Conservation (phyloP, 2,113 vertebrate species). For the Hoplias malabaricus region DNA sequence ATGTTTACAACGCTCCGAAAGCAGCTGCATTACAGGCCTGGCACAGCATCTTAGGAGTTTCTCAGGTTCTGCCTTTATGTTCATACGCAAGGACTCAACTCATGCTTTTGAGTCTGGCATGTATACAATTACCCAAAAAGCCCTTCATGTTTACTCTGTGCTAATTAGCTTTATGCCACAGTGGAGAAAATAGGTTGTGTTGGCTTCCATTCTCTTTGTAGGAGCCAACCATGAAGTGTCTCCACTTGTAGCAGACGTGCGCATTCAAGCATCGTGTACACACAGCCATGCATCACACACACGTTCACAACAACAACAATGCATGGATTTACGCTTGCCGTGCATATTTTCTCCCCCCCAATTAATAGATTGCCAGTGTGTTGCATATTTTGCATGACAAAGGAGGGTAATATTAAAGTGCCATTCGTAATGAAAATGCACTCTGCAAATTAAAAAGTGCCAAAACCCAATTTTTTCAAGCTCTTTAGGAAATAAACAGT, state of each 20-base stretch:
- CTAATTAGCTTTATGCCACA: slow-evolving; percentile 75
- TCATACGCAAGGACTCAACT: slow-evolving; percentile 18
- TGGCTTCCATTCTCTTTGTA: slow-evolving; percentile 70
- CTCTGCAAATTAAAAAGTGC: slow-evolving; percentile 99
- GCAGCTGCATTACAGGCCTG: not conserved
- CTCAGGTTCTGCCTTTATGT: not conserved
- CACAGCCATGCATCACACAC: slow-evolving; percentile 76
- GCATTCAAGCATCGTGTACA: slow-evolving; percentile 63
- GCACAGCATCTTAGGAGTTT: not conserved
- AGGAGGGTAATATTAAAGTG: slow-evolving; percentile 98
- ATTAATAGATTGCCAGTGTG: slow-evolving; percentile 99
- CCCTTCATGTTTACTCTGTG: slow-evolving; percentile 76
- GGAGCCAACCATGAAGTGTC: slow-evolving; percentile 70
- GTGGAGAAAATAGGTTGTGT: slow-evolving; percentile 76
- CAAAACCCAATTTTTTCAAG: slow-evolving; percentile 94
- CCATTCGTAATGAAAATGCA: slow-evolving; percentile 99
- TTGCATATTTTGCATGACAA: slow-evolving; percentile 99
- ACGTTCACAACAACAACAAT: slow-evolving; percentile 4
- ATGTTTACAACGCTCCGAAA: slow-evolving; percentile 23
- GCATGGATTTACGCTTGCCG: slow-evolving; percentile 87
- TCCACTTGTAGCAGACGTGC: slow-evolving; percentile 80
- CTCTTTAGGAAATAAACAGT: slow-evolving; percentile 99
- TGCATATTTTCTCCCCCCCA: slow-evolving; percentile 90
- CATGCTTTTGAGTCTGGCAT: slow-evolving; percentile 42
- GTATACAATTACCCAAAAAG: slow-evolving; percentile 65